Evolutionary conservation across 2,888 invertebrate genomes (phyloP).

Genomic region (Neuroscelio doddi): DNA sequence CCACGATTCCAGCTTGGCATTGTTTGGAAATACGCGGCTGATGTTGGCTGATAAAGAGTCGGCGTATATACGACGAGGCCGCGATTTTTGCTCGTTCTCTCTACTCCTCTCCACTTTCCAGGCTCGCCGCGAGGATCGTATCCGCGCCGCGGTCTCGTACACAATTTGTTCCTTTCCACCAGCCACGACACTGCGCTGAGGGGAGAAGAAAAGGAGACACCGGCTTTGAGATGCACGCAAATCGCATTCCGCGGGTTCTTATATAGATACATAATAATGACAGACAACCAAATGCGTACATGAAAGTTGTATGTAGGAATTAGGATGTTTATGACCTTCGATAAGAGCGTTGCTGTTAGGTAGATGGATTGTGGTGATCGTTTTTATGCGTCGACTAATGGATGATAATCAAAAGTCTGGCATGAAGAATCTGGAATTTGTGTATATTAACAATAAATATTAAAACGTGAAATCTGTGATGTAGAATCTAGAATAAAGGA

Average conservation of each 20-base stretch:
- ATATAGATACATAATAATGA: slow-evolving; percentile 25
- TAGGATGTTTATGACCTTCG: no score
- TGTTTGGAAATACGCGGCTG: slow-evolving; percentile 70
- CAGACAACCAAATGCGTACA: slow-evolving; percentile 6
- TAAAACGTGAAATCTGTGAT: no score
- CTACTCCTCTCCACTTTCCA: slow-evolving; percentile 35
- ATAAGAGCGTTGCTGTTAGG: no score
- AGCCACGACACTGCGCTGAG: slow-evolving; percentile 16
- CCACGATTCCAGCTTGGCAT: slow-evolving; percentile 59
- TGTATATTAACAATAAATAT: no score
- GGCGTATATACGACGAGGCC: slow-evolving; percentile 27
- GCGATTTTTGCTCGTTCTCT: slow-evolving; percentile 56
- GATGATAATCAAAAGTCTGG: no score
- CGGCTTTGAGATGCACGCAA: slow-evolving; percentile 24
- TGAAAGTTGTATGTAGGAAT: background rate
- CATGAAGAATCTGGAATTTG: no score
- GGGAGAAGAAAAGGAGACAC: slow-evolving; percentile 4
- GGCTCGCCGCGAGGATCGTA: slow-evolving; percentile 48
- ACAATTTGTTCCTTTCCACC: slow-evolving; percentile 66
- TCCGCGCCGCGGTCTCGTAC: slow-evolving; percentile 61
- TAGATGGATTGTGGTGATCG: no score
- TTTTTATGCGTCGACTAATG: no score
- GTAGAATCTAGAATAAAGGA: no score
- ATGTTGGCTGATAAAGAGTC: slow-evolving; percentile 54
- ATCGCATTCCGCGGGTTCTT: slow-evolving; percentile 24